phyloP scores from a whole-genome alignment of 2,888 invertebrate genomes.

The Tethea ocularis region DNA sequence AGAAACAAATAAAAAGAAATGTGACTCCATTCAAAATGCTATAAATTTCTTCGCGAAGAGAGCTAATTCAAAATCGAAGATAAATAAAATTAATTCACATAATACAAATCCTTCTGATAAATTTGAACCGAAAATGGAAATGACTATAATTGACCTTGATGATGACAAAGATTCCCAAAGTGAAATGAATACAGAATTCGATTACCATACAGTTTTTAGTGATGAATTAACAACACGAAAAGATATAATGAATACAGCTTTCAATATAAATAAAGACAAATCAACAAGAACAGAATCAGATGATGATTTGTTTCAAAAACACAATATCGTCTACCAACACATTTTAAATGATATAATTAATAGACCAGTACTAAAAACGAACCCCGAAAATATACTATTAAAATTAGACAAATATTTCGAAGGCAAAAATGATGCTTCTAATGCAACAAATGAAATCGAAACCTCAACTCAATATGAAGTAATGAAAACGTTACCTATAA shows the following conservation, averaged over 20 bases:
- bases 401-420: neutral
- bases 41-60: conserved; percentile 13
- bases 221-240: neutral
- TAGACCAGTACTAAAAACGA: neutral
- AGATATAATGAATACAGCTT: neutral
- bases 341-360: neutral
- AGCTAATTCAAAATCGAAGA: neutral
- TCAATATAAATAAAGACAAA: neutral
- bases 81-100: neutral
- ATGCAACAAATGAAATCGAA: neutral
- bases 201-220: neutral
- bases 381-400: neutral
- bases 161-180: conserved; percentile 17
- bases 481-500: neutral
- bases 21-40: neutral
- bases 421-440: neutral
- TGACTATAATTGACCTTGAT: conserved; percentile 42
- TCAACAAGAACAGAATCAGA: too few relatives aligned
- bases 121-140: conserved; percentile 28
- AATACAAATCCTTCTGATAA: neutral
- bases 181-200: neutral
- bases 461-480: neutral
- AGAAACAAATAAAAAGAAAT: conserved; percentile 20
- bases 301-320: neutral
- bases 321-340: neutral